Conservation (phyloP, 1,140 invertebrate species). For the Heterodera schachtii region DNA sequence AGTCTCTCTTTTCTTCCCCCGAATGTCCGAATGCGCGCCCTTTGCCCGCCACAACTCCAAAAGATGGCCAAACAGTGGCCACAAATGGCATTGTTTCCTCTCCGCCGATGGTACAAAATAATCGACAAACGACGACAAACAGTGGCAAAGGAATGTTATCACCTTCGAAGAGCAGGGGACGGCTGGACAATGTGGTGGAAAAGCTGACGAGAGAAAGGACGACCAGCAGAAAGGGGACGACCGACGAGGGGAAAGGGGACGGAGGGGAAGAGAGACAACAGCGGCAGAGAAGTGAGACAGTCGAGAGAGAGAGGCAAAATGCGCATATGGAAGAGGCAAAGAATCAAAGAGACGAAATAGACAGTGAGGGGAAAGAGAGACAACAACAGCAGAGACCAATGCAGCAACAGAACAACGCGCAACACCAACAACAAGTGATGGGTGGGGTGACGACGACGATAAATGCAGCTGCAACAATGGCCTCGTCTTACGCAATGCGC, state of each 20-base stretch:
- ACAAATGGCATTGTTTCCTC: not conserved
- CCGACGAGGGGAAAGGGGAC: not conserved
- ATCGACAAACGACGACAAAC: not conserved
- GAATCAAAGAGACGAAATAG: not conserved
- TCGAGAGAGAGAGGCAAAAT: not conserved
- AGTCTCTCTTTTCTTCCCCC: constrained; percentile 1
- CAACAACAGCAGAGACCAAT: no score
- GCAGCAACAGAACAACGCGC: not conserved
- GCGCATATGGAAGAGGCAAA: not conserved
- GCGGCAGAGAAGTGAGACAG: not conserved
- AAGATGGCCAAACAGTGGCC: not conserved
- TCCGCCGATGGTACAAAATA: not conserved
- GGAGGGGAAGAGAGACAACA: not conserved
- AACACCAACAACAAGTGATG: not conserved
- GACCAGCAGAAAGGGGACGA: not conserved
- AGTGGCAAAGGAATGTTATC: not conserved
- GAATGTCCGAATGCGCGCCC: not conserved
- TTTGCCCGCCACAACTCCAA: not conserved
- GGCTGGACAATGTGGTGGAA: constrained; percentile 3
- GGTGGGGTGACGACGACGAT: not conserved
- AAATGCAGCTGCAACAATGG: constrained; percentile 4
- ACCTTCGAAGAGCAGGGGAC: not conserved
- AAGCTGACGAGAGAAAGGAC: constrained; percentile 3
- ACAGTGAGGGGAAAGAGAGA: not conserved
- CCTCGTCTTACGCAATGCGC: not conserved